These are phyloP conservation scores for Drosophila sulfurigaster DNA, from an alignment of 1,140 invertebrate genomes.

Conservation along the genomic window DNA sequence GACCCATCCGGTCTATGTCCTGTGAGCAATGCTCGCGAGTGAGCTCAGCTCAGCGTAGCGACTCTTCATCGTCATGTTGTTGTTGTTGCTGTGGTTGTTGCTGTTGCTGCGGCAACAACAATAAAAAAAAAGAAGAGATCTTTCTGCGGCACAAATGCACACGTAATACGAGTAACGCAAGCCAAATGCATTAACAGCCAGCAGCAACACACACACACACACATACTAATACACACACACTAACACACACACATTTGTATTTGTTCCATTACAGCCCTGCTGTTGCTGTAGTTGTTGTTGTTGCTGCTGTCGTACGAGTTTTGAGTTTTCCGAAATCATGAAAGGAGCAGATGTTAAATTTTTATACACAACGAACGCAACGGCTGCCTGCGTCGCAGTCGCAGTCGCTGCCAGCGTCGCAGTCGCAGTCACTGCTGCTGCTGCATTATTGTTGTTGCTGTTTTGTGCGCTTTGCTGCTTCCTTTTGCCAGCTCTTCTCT, in stretches of 20 bases:
- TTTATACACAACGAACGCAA: slow-evolving; percentile 68
- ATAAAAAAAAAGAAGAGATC: slow-evolving; percentile 30
- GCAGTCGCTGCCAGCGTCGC: slow-evolving; percentile 26
- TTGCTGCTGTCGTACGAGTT: slow-evolving; percentile 69
- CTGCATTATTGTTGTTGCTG: slow-evolving; percentile 63
- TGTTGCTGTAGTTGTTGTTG: slow-evolving; percentile 49
- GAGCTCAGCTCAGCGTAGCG: too few species aligned
- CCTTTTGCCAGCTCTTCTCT: slow-evolving; percentile 27
- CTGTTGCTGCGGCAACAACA: not conserved
- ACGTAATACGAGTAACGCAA: slow-evolving; percentile 80
- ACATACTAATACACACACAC: slow-evolving; percentile 19
- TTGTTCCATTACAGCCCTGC: slow-evolving; percentile 73
- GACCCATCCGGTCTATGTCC: slow-evolving; percentile 53
- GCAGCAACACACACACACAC: slow-evolving; percentile 40
- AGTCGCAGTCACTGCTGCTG: slow-evolving; percentile 35
- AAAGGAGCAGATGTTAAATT: slow-evolving; percentile 85
- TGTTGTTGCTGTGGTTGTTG: slow-evolving; percentile 5
- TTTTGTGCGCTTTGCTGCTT: slow-evolving; percentile 50
- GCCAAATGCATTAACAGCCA: slow-evolving; percentile 80
- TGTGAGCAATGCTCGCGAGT: slow-evolving; percentile 29
- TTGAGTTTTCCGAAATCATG: slow-evolving; percentile 84
- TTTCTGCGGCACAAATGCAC: slow-evolving; percentile 72
- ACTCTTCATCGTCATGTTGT: not conserved
- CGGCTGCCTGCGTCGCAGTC: slow-evolving; percentile 31
- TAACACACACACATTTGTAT: slow-evolving; percentile 61